Percentiles rank a stretch among this genome's conserved stretches.
Evolutionary conservation across 1,140 invertebrate species (phyloP).

Genomic region (Sitodiplosis mosellana): DNA sequence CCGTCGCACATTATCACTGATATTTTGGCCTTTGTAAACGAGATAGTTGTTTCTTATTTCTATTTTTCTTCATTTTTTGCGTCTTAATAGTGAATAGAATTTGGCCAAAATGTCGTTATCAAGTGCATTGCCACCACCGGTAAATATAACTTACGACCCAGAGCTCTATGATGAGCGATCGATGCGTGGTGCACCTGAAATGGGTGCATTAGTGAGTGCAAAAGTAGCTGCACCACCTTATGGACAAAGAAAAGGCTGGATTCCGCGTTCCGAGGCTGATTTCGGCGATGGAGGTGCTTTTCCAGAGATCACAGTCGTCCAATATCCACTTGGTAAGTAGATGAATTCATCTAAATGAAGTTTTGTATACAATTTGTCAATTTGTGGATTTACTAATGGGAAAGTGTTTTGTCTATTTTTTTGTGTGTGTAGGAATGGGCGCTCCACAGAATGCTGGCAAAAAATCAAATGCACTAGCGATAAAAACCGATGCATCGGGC

Average conservation of each 20-base stretch:
- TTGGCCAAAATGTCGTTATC: slow-evolving; percentile 16
- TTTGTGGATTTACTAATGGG: too few relatives aligned
- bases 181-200: slow-evolving; percentile 36
- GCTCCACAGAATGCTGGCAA: slow-evolving; percentile 43
- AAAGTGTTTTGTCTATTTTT: not conserved
- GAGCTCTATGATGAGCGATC: slow-evolving; percentile 64
- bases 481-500: slow-evolving; percentile 82
- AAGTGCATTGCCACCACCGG: slow-evolving; percentile 66
- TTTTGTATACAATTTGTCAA: too few relatives aligned
- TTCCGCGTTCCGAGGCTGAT: slow-evolving; percentile 73
- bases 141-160: slow-evolving; percentile 68
- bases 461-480: slow-evolving; percentile 72
- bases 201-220: slow-evolving; percentile 54
- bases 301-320: slow-evolving; percentile 93
- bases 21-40: not conserved
- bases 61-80: not conserved
- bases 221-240: slow-evolving; percentile 85
- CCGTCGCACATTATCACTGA: not conserved
- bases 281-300: slow-evolving; percentile 93
- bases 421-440: slow-evolving; percentile 51
- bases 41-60: not conserved
- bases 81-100: not conserved
- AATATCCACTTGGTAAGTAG: slow-evolving; percentile 70
- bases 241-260: slow-evolving; percentile 86
- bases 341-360: too few relatives aligned